Conservation (phyloP, 37 sponge, comb jelly and placozoan genomes). For the Haliclona indistincta region DNA sequence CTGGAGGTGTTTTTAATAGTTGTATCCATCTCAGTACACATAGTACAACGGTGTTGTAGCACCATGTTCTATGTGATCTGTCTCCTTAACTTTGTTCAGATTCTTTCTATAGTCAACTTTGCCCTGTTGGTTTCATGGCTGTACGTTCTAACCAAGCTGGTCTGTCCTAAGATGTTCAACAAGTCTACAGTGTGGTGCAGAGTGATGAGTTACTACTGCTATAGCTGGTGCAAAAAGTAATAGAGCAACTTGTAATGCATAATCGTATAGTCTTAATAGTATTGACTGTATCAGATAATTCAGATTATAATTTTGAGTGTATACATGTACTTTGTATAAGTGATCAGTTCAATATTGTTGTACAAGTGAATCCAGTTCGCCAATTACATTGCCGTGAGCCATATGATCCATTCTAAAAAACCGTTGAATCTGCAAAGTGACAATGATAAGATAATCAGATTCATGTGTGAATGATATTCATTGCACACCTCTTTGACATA, state of each 20-base stretch:
- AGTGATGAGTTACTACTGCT: not conserved
- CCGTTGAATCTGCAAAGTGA: not conserved
- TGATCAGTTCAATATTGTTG: no score
- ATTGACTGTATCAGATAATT: slow-evolving; percentile 10
- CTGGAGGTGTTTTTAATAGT: slow-evolving; percentile 20
- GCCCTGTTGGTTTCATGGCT: slow-evolving; percentile 20
- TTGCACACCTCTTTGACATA: not conserved
- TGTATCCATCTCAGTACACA: slow-evolving; percentile 68
- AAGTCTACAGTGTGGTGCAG: no score
- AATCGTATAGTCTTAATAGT: not conserved
- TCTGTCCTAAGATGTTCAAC: not conserved
- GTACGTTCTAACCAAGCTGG: slow-evolving; percentile 6
- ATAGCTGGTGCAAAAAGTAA: not conserved
- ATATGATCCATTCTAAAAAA: not conserved
- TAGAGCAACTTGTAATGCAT: not conserved
- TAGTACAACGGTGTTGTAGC: not conserved
- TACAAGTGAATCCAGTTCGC: not conserved
- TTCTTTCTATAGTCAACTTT: slow-evolving; percentile 19
- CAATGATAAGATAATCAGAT: not conserved
- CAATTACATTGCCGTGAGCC: not conserved
- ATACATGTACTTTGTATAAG: no score
- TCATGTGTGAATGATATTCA: no score
- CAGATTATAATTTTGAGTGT: not conserved
- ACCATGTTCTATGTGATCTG: not conserved
- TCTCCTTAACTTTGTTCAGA: not conserved